These are phyloP conservation scores for Amia ocellicauda DNA, from an alignment of 2,113 vertebrate species.

Conservation along the genomic window DNA sequence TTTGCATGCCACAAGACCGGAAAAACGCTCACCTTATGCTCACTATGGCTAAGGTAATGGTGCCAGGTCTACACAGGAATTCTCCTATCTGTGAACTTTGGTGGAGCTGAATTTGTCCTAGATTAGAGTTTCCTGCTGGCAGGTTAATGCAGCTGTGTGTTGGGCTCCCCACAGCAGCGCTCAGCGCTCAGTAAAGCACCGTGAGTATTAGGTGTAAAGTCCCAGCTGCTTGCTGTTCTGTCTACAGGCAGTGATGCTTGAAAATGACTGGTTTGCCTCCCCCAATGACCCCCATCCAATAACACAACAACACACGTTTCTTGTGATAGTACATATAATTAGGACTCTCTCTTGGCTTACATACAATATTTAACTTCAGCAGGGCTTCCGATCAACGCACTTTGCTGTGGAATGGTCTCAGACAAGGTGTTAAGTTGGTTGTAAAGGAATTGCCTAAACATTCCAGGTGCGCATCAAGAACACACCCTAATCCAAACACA, in stretches of 20 bases:
- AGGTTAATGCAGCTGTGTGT: not conserved
- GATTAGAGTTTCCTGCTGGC: not conserved
- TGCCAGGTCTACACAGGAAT: not conserved
- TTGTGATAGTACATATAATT: no score
- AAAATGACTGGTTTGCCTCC: not conserved
- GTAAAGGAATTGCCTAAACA: no score
- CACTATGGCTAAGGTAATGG: not conserved
- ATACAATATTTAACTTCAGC: no score
- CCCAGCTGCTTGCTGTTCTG: not conserved
- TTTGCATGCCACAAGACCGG: not conserved
- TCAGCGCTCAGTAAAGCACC: not conserved
- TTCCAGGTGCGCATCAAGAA: no score
- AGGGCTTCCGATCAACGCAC: no score
- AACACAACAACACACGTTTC: no score
- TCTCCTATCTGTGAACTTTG: not conserved
- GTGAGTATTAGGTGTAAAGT: not conserved
- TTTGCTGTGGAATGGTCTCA: no score
- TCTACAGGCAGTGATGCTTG: constrained; percentile 3
- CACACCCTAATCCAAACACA: no score
- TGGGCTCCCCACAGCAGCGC: constrained; percentile 2
- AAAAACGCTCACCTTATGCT: not conserved
- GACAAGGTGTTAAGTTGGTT: no score
- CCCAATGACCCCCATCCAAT: no score
- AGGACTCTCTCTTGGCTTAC: no score
- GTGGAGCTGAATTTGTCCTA: not conserved